Evolutionary conservation across 2,888 invertebrate genomes (phyloP).

Genomic region (Nephrotoma appendiculata): DNA sequence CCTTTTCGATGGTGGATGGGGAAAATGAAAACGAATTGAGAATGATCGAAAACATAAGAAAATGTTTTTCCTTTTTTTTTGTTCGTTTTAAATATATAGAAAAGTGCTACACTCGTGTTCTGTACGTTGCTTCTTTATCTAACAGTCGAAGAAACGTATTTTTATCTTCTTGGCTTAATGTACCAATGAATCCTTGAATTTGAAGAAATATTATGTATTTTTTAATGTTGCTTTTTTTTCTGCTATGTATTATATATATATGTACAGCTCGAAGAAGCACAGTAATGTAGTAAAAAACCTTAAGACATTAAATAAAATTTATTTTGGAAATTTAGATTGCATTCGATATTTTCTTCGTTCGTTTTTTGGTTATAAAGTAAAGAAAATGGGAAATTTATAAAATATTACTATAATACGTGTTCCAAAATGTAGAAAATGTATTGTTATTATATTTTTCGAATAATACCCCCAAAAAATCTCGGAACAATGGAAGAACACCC

Average conservation of each 20-base stretch:
- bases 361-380: not conserved
- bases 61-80: constrained; percentile 1
- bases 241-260: not conserved
- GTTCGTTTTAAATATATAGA: not conserved
- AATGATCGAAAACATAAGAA: not conserved
- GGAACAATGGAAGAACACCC: not conserved
- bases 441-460: not conserved
- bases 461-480: not conserved
- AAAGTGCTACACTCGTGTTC: not conserved
- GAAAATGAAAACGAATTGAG: not conserved
- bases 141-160: not conserved
- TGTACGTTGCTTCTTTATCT: not conserved
- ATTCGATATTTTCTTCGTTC: constrained; percentile 4
- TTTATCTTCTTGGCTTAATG: not conserved
- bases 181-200: not conserved
- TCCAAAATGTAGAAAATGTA: not conserved
- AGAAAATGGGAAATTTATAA: constrained; percentile 1
- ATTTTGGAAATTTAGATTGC: constrained; percentile 5
- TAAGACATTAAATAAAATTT: constrained; percentile 4
- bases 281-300: not conserved
- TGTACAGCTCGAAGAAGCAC: not conserved
- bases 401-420: not conserved
- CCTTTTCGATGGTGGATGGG: not conserved
- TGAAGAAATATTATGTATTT: not conserved
- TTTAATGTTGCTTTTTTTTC: not conserved